These are phyloP conservation scores for Phyllopteryx taeniolatus DNA, from an alignment of 2,113 vertebrate genomes.

Conservation along the genomic window DNA sequence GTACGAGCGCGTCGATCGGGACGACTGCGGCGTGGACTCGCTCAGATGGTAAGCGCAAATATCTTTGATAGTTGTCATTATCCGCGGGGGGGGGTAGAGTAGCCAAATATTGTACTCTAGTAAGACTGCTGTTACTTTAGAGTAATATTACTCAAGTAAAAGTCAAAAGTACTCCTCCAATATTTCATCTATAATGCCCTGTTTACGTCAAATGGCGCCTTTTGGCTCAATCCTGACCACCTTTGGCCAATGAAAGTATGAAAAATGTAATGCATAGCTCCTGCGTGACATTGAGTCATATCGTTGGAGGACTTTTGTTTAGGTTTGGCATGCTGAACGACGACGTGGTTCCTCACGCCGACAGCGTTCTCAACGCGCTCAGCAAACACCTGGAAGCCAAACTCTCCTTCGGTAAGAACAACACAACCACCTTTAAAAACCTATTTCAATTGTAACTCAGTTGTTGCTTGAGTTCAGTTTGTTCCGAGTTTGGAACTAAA, in stretches of 20 bases:
- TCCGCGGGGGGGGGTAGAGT: too few species aligned
- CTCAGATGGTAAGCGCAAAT: conserved; percentile 77
- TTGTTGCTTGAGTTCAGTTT: too few species aligned
- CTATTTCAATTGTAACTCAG: too few species aligned
- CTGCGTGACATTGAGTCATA: neutral
- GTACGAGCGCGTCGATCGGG: conserved; percentile 71
- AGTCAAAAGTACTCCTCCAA: too few species aligned
- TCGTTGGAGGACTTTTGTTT: conserved; percentile 3
- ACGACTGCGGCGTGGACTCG: conserved; percentile 79
- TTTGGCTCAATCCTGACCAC: too few species aligned
- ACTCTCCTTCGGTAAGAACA: conserved; percentile 83
- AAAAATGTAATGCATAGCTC: too few species aligned
- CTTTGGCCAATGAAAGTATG: too few species aligned
- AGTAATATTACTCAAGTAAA: too few species aligned
- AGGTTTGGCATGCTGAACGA: conserved; percentile 90
- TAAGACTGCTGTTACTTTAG: too few species aligned
- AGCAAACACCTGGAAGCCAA: conserved; percentile 87
- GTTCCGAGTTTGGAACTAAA: too few species aligned
- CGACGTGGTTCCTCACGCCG: conserved; percentile 79
- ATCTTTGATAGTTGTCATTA: neutral
- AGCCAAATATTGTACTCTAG: too few species aligned
- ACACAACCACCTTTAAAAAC: neutral
- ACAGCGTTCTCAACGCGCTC: conserved; percentile 81
- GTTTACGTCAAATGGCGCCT: neutral
- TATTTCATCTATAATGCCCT: neutral